Conservation (phyloP, 2,113 vertebrate genomes). For the Centrocercus urophasianus region DNA sequence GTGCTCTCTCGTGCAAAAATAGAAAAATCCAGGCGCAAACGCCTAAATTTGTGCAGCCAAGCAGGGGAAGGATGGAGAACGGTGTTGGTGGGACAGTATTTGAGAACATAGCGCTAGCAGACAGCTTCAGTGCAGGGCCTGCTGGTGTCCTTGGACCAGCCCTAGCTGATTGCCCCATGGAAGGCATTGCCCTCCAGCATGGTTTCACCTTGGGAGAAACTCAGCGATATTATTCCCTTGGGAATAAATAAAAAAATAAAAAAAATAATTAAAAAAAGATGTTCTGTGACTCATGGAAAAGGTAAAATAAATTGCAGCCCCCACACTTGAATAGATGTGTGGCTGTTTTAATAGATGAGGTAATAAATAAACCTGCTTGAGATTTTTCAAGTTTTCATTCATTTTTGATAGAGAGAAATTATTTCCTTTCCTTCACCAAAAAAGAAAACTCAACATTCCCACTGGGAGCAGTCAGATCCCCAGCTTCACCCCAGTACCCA, state of each 20-base stretch:
- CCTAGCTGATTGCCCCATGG: background rate
- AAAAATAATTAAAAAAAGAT: too few species aligned
- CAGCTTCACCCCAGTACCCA: background rate
- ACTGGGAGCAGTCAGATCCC: background rate
- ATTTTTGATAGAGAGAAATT: constrained; percentile 57
- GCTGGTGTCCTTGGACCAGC: background rate
- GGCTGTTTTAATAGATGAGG: constrained; percentile 56
- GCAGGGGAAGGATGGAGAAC: background rate
- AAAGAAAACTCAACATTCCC: background rate
- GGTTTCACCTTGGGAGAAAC: background rate
- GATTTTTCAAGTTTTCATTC: constrained; percentile 53
- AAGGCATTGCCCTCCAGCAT: accelerated
- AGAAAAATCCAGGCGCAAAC: background rate
- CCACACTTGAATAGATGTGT: constrained; percentile 3
- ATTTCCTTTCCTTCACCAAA: background rate
- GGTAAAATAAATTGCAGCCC: background rate
- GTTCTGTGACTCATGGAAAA: constrained; percentile 12
- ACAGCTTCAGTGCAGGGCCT: background rate
- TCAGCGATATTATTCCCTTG: background rate
- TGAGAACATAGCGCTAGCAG: too few species aligned
- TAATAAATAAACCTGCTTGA: constrained; percentile 54
- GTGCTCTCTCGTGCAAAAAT: accelerated
- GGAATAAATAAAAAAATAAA: background rate
- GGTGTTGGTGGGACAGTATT: background rate
- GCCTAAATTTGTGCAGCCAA: background rate